Conservation (phyloP, 2,113 vertebrate genomes). For the Apodemus sylvaticus region DNA sequence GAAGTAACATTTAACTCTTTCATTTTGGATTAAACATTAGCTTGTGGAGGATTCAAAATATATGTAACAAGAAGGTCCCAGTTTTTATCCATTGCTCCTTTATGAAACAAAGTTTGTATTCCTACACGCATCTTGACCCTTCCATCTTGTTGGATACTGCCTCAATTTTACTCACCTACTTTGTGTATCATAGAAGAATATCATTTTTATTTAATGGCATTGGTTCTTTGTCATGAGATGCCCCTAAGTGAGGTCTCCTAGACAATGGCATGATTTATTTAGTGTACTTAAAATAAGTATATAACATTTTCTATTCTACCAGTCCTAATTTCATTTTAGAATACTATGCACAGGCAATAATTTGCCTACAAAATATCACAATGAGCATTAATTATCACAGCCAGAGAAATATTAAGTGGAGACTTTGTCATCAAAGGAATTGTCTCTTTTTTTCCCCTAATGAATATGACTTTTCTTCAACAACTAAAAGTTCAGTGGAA, state of each 20-base stretch:
- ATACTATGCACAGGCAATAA: not conserved
- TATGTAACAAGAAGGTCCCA: not conserved
- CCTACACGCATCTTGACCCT: not conserved
- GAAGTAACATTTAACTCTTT: conserved; percentile 12
- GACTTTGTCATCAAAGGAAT: not conserved
- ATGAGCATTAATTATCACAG: not conserved
- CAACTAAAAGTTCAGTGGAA: not conserved
- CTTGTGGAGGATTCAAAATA: not conserved
- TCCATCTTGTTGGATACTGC: not conserved
- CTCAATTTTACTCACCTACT: not conserved
- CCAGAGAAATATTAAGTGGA: not conserved
- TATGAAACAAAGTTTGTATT: not conserved
- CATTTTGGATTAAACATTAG: not conserved
- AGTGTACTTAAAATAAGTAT: not conserved
- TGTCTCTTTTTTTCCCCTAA: not conserved
- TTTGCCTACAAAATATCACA: not conserved
- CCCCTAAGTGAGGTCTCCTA: not conserved
- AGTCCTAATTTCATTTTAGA: conserved; percentile 12
- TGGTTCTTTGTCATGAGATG: not conserved
- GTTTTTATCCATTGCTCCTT: not conserved
- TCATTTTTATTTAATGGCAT: not conserved
- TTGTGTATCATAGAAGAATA: not conserved
- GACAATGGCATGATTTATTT: conserved; percentile 3
- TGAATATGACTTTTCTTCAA: conserved; percentile 31
- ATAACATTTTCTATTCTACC: not conserved